These are phyloP conservation scores for Typhlichthys eigenmanni DNA, from an alignment of 2,797 vertebrate genomes.

Conservation along the genomic window DNA sequence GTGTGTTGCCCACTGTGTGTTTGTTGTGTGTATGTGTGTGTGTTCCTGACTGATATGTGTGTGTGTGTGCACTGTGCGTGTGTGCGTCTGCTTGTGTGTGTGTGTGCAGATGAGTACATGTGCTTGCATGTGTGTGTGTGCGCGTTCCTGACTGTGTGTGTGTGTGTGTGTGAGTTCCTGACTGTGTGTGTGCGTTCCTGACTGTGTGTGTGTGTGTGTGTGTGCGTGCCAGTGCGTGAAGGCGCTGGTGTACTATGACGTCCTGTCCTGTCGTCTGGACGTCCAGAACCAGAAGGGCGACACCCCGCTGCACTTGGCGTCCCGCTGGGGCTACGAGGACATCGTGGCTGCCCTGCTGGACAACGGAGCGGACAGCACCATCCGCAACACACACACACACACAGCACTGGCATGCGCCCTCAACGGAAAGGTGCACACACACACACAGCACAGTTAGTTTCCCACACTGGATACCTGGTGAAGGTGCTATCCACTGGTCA, in stretches of 20 bases:
- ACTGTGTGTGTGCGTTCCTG: background rate
- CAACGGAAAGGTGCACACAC: conserved; percentile 84
- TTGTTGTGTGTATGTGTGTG: too few relatives aligned
- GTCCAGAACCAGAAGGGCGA: conserved; percentile 94
- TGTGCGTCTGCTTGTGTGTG: too few relatives aligned
- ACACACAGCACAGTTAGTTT: too few relatives aligned
- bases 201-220: conserved; percentile 9
- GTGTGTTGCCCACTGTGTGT: conserved; percentile 5
- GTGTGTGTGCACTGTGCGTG: too few relatives aligned
- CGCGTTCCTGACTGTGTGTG: too few relatives aligned
- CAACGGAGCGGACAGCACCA: conserved; percentile 83
- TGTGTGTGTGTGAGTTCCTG: too few relatives aligned
- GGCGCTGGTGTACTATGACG: conserved; percentile 93
- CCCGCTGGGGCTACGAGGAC: conserved; percentile 94
- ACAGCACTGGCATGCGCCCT: conserved; percentile 85
- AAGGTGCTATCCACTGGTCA: too few relatives aligned
- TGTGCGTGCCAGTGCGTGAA: conserved; percentile 88
- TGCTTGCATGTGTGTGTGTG: too few relatives aligned
- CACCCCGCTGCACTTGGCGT: conserved; percentile 89
- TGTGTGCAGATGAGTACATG: too few relatives aligned
- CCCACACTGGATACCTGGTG: too few relatives aligned
- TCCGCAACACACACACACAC: conserved; percentile 57
- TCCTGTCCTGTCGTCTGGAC: conserved; percentile 85
- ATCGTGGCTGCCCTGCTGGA: conserved; percentile 92
- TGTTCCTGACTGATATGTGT: too few relatives aligned